These are phyloP conservation scores for Amblyraja radiata DNA, from an alignment of 2,797 vertebrate species.

Conservation along the genomic window DNA sequence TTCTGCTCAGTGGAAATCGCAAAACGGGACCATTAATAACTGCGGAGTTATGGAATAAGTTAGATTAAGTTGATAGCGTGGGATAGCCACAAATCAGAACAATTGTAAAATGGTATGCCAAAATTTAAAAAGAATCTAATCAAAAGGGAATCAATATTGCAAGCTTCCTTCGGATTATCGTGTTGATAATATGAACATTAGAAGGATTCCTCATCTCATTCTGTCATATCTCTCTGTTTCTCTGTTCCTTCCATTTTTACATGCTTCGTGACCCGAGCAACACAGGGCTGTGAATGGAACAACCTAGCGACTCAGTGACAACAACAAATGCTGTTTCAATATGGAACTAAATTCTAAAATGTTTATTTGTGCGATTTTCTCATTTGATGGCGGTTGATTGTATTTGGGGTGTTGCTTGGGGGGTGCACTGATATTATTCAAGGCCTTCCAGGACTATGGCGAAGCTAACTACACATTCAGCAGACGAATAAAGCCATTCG, in stretches of 20 bases:
- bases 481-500: background rate
- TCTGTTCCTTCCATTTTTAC: background rate
- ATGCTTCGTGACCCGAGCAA: background rate
- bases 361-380: background rate
- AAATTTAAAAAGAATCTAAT: background rate
- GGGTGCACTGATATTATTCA: background rate
- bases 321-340: background rate
- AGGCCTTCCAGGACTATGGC: background rate
- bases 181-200: background rate
- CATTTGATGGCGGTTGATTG: background rate
- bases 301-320: background rate
- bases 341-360: background rate
- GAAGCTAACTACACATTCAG: background rate
- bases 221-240: too few relatives aligned
- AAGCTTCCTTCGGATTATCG: background rate
- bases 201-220: background rate
- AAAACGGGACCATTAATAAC: too few relatives aligned
- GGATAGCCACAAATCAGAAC: background rate
- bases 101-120: background rate
- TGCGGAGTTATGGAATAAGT: background rate
- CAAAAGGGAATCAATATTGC: background rate
- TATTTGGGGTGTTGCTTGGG: background rate
- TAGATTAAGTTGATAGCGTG: background rate
- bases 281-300: background rate
- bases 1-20: background rate